Percentiles rank a stretch among this genome's conserved stretches.
These are phyloP conservation scores for Acanthopagrus latus DNA, from an alignment of 2,797 vertebrate species.

Conservation along the genomic window DNA sequence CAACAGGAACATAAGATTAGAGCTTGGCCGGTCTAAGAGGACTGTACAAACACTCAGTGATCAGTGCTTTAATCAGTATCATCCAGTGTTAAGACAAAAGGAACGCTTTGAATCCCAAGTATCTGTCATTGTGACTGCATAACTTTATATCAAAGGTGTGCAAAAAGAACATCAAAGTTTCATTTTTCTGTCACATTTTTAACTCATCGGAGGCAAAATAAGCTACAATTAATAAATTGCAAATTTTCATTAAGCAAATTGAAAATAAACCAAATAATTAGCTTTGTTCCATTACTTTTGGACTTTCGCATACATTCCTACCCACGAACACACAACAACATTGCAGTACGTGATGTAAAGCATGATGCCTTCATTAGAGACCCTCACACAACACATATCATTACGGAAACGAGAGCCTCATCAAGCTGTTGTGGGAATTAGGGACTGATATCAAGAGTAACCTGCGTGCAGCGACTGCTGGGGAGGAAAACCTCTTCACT, in stretches of 20 bases:
- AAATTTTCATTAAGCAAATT: slow-evolving; percentile 12
- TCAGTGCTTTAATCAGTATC: slow-evolving; percentile 25
- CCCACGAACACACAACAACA: neutral
- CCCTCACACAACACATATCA: slow-evolving; percentile 16
- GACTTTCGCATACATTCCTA: neutral
- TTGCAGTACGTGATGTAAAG: neutral
- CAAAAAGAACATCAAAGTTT: neutral
- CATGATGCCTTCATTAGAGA: slow-evolving; percentile 45
- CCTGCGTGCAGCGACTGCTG: slow-evolving; percentile 50
- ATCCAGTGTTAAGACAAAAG: slow-evolving; percentile 4
- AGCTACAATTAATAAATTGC: neutral
- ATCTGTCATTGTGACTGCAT: slow-evolving; percentile 17
- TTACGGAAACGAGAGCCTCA: slow-evolving; percentile 55
- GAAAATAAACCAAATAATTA: neutral
- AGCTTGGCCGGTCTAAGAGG: slow-evolving; percentile 20
- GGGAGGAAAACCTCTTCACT: slow-evolving; percentile 55
- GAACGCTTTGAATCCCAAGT: slow-evolving; percentile 31
- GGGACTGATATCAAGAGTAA: slow-evolving; percentile 58
- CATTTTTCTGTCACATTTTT: slow-evolving; percentile 21
- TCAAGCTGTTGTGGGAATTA: slow-evolving; percentile 46
- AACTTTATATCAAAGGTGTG: neutral
- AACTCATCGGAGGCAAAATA: slow-evolving; percentile 1
- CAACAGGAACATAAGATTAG: slow-evolving; percentile 18
- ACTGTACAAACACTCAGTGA: slow-evolving; percentile 14
- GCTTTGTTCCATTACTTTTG: slow-evolving; percentile 1